Evolutionary conservation across 1,140 invertebrate species (phyloP).

Genomic region (Heliconius melpomene): DNA sequence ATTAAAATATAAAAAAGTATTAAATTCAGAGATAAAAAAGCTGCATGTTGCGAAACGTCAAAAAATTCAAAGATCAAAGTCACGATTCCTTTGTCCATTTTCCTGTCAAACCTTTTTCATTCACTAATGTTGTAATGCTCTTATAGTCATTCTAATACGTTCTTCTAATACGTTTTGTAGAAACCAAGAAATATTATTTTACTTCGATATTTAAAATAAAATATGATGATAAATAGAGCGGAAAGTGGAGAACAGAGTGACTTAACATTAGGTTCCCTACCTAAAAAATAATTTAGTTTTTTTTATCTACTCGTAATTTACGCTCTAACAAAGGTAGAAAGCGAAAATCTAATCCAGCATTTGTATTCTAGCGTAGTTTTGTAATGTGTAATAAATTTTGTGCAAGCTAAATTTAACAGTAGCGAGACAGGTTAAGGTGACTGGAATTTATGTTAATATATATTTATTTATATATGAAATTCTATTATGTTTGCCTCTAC

Average conservation of each 20-base stretch:
- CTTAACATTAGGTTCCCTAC: not conserved
- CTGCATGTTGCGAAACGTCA: not conserved
- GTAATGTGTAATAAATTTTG: conserved; percentile 14
- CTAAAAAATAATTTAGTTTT: not conserved
- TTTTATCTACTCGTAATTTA: not conserved
- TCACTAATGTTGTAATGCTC: not conserved
- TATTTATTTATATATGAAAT: not conserved
- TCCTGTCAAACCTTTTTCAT: not conserved
- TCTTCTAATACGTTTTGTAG: not conserved
- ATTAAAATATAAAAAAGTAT: not conserved
- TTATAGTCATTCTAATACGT: not conserved
- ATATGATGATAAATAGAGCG: no score
- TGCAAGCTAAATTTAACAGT: conserved; percentile 13
- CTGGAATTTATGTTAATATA: conserved; percentile 2
- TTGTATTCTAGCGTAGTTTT: conserved; percentile 5
- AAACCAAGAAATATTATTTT: not conserved
- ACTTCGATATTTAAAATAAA: not conserved
- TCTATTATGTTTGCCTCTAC: not conserved
- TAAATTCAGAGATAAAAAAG: not conserved
- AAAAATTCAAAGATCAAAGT: not conserved
- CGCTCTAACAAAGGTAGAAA: not conserved
- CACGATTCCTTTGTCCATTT: not conserved
- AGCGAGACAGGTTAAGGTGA: not conserved
- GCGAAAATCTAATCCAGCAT: not conserved
- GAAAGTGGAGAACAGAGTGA: not conserved